Conservation (phyloP, 2,113 vertebrate species). For the Poecilia latipinna region DNA sequence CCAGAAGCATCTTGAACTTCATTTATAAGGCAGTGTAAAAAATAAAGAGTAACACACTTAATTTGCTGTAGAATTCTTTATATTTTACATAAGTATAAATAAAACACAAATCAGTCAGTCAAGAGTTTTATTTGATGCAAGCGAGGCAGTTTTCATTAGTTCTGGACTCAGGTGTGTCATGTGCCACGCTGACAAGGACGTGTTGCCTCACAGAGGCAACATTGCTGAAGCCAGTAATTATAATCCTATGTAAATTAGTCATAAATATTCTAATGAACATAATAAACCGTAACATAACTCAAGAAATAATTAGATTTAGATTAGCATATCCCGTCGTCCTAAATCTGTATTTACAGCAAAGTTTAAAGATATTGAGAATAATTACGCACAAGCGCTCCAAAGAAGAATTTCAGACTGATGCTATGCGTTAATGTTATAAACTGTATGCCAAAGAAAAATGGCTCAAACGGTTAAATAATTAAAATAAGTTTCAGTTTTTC, state of each 20-base stretch:
- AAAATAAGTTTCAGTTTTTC: conserved; percentile 47
- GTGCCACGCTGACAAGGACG: conserved; percentile 21
- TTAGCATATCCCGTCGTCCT: conserved; percentile 18
- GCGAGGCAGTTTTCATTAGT: conserved; percentile 23
- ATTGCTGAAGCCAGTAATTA: conserved; percentile 31
- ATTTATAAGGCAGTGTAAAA: conserved; percentile 65
- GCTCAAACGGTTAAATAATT: conserved; percentile 36
- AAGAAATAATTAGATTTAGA: conserved; percentile 1
- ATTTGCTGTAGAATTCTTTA: conserved; percentile 59
- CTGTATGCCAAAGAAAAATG: conserved; percentile 47
- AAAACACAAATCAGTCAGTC: conserved; percentile 29
- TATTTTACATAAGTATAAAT: conserved; percentile 64
- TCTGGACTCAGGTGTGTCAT: conserved; percentile 23
- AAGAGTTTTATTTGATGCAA: conserved; percentile 21
- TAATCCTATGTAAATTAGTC: conserved; percentile 12
- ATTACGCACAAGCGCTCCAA: conserved; percentile 53
- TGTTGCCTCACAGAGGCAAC: conserved; percentile 70
- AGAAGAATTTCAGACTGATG: conserved; percentile 29
- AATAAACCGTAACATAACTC: not conserved
- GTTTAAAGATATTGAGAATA: conserved; percentile 33
- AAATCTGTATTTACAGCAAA: conserved; percentile 32
- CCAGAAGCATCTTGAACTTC: conserved; percentile 45
- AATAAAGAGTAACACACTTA: conserved; percentile 60
- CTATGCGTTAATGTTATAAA: conserved; percentile 11
- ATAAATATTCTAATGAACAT: conserved; percentile 4